These are phyloP conservation scores for Eremobia ochroleuca DNA, from an alignment of 2,888 invertebrate genomes.

Conservation along the genomic window DNA sequence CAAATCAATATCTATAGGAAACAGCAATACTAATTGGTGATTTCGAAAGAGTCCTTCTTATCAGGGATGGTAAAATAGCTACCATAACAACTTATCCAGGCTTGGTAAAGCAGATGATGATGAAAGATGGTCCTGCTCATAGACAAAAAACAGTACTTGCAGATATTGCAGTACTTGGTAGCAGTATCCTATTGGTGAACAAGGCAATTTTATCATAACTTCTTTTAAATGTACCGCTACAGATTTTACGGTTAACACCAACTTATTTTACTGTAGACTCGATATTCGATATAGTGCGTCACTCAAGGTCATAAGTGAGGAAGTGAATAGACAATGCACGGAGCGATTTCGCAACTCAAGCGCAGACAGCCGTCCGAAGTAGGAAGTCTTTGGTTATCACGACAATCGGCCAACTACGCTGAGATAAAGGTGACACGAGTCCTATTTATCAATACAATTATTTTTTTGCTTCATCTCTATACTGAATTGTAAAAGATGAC, in stretches of 20 bases:
- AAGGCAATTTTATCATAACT: not conserved
- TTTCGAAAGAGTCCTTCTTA: not conserved
- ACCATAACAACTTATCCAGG: not conserved
- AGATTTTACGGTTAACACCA: slow-evolving; percentile 33
- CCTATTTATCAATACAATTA: slow-evolving; percentile 38
- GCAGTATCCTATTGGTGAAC: not conserved
- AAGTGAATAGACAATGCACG: slow-evolving; percentile 66
- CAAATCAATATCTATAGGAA: not conserved
- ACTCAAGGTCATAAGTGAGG: slow-evolving; percentile 61
- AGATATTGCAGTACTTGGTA: not conserved
- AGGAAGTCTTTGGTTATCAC: slow-evolving; percentile 84
- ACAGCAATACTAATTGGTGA: not conserved
- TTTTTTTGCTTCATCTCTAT: slow-evolving; percentile 24
- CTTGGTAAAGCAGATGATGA: not conserved
- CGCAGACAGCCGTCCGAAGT: slow-evolving; percentile 71
- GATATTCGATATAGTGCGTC: slow-evolving; percentile 61
- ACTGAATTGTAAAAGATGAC: slow-evolving; percentile 28
- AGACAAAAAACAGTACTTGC: not conserved
- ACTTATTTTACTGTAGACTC: slow-evolving; percentile 30
- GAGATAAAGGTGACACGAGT: slow-evolving; percentile 56
- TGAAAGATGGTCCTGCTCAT: not conserved
- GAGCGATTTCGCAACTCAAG: slow-evolving; percentile 75
- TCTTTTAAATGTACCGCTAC: slow-evolving; percentile 11
- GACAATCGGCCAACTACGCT: slow-evolving; percentile 64
- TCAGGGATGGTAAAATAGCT: not conserved